Conservation (phyloP, 2,113 vertebrate genomes). For the Grammomys dolichurus region DNA sequence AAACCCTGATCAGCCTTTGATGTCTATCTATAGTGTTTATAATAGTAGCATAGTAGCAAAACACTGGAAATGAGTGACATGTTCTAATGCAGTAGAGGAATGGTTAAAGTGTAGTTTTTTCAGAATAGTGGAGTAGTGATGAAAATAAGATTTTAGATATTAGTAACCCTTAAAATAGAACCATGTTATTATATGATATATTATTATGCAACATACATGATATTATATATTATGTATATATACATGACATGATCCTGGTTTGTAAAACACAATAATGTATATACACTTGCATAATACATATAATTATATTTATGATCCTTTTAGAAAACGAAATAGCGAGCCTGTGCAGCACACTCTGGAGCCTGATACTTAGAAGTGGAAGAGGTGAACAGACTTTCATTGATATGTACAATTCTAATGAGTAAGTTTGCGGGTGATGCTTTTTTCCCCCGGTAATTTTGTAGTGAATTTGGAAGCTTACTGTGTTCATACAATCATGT, state of each 20-base stretch:
- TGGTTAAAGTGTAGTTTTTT: not conserved
- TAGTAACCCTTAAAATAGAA: not conserved
- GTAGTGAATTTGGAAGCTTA: not conserved
- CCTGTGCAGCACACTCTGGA: not conserved
- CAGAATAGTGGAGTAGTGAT: not conserved
- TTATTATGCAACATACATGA: too few species aligned
- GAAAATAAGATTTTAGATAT: not conserved
- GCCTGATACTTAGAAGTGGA: not conserved
- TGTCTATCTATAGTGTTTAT: not conserved
- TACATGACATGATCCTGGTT: not conserved
- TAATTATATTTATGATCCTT: not conserved
- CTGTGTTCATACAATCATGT: slow-evolving; percentile 10
- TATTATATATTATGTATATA: too few species aligned
- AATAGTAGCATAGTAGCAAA: not conserved
- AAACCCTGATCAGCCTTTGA: not conserved
- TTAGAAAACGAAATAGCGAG: not conserved
- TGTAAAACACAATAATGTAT: not conserved
- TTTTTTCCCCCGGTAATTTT: not conserved
- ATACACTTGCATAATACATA: not conserved
- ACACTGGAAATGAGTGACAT: not conserved
- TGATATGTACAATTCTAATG: not conserved
- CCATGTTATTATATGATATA: not conserved
- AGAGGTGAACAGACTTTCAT: not conserved
- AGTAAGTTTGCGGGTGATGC: not conserved
- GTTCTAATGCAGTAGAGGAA: fast-evolving